A percentile compares a stretch with the other conserved stretches of the same genome.
Evolutionary conservation across 2,888 invertebrate genomes (phyloP).

Genomic region (Tenthredo amoena): DNA sequence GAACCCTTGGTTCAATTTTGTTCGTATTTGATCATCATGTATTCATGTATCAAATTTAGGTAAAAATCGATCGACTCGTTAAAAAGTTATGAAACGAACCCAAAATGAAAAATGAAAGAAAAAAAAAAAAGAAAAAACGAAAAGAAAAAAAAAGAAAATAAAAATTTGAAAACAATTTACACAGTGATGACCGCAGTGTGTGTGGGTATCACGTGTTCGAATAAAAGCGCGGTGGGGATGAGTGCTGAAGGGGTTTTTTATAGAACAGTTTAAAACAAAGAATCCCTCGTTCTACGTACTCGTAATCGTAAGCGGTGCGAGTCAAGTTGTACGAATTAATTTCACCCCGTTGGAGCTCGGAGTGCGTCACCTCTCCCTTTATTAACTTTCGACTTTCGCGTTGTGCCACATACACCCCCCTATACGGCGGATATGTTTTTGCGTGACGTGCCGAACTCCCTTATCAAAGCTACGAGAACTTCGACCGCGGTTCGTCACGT

Average conservation of each 20-base stretch:
- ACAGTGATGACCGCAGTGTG: neutral
- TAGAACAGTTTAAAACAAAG: neutral
- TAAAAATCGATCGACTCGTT: neutral
- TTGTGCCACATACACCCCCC: neutral
- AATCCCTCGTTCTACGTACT: neutral
- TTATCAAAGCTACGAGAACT: neutral
- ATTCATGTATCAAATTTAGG: neutral
- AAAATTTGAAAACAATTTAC: no score
- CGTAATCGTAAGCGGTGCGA: neutral
- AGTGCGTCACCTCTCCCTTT: neutral
- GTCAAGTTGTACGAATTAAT: neutral
- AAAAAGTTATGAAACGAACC: neutral
- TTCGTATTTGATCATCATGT: neutral
- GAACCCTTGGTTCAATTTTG: neutral
- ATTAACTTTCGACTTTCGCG: neutral
- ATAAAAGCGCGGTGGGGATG: neutral
- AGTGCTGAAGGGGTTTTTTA: neutral
- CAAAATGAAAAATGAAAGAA: neutral
- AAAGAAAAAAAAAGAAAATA: neutral
- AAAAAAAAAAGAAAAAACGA: neutral
- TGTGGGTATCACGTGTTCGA: no score
- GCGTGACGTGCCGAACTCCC: neutral
- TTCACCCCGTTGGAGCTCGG: neutral
- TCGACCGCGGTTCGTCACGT: conserved; percentile 43
- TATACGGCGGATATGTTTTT: neutral